phyloP scores from a whole-genome alignment of 2,888 invertebrate species.

The Amitus sp. region DNA sequence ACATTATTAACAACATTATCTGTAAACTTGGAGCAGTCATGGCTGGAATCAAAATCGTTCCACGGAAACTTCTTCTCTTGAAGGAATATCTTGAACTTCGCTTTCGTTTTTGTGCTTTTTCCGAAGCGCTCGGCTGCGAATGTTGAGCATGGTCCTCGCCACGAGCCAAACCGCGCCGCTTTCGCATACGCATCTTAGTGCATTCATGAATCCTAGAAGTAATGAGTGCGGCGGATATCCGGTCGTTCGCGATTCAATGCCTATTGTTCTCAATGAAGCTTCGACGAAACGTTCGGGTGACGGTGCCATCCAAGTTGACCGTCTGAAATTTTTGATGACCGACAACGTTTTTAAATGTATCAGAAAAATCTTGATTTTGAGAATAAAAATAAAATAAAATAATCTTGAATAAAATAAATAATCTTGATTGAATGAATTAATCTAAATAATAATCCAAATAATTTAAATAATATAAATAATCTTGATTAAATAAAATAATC shows the following conservation, averaged over 20 bases:
- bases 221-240: conserved; percentile 80
- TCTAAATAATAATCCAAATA: too few relatives aligned
- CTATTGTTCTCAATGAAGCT: conserved; percentile 77
- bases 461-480: too few relatives aligned
- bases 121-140: conserved; percentile 70
- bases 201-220: conserved; percentile 68
- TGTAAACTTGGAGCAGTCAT: conserved; percentile 29
- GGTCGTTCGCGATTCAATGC: conserved; percentile 75
- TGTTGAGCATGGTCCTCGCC: conserved; percentile 74
- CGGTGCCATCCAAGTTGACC: conserved; percentile 79
- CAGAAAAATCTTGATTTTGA: too few relatives aligned
- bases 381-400: too few relatives aligned
- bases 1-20: conserved; percentile 16
- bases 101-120: conserved; percentile 55
- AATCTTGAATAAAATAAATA: too few relatives aligned
- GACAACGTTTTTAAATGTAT: too few relatives aligned
- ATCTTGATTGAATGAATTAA: too few relatives aligned
- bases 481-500: too few relatives aligned
- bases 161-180: conserved; percentile 72
- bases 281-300: conserved; percentile 77
- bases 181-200: conserved; percentile 68
- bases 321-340: conserved; percentile 52
- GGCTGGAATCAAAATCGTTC: conserved; percentile 27
- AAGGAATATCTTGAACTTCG: conserved; percentile 32
- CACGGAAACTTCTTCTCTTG: conserved; percentile 21